phyloP scores from a whole-genome alignment of 2,888 invertebrate species.

The Camponotus fellah region DNA sequence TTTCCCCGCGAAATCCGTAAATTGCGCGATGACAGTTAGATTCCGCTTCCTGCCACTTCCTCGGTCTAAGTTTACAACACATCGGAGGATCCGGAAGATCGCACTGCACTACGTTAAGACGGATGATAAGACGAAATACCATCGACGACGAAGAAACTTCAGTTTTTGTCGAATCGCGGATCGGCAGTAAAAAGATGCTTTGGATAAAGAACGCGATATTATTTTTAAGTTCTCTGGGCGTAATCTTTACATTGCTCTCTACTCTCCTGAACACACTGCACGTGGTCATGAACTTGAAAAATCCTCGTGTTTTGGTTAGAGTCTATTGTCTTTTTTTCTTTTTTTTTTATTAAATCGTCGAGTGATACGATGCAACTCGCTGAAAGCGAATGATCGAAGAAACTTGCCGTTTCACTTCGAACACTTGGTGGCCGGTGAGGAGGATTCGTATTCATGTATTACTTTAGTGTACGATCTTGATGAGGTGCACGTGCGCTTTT shows the following conservation, averaged over 20 bases:
- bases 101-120: conserved; percentile 35
- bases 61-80: conserved; percentile 17
- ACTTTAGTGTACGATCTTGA: background rate
- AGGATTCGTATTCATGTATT: conserved; percentile 14
- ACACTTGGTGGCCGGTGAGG: conserved; percentile 16
- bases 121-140: conserved; percentile 16
- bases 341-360: background rate
- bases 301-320: background rate
- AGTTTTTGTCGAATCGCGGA: background rate
- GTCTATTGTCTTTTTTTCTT: background rate
- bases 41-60: conserved; percentile 34
- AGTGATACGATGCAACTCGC: background rate
- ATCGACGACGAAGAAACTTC: conserved; percentile 1
- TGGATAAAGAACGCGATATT: conserved; percentile 8
- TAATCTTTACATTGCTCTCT: background rate
- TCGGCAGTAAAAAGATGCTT: conserved; percentile 41
- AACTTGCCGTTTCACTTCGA: background rate
- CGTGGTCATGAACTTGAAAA: conserved; percentile 28
- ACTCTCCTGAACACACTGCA: conserved; percentile 35
- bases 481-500: conserved; percentile 21
- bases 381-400: conserved; percentile 1
- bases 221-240: background rate
- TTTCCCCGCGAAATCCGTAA: conserved; percentile 25
- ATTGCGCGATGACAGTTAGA: conserved; percentile 28
- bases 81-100: conserved; percentile 34